Evolutionary conservation across 1,140 invertebrate genomes (phyloP), one percentile per base, ranked within the genome.

Genomic region (Drosophila gunungcola): DNA sequence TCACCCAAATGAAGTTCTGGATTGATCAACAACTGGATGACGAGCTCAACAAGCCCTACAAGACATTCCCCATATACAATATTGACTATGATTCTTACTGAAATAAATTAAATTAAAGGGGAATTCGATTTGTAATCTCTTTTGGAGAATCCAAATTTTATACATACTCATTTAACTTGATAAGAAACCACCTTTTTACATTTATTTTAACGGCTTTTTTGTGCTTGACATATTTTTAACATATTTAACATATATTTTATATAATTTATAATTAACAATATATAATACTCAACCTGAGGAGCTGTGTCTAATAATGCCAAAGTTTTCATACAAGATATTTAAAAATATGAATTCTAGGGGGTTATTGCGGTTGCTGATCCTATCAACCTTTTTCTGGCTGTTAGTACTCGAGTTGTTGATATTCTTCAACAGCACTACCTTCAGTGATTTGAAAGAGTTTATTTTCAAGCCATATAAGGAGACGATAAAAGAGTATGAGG

Each of bases 1-100:
- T 97, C 2, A 93, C 21, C n/a, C 3, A 38, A 10, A 12, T 60
- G 46, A 60, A 27, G 6, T 10, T 32, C 0, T 60, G 57, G 57
- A 60, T 60, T 13, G 46, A 60, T 4, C 3, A 7, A 1, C 32
- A 39, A 2, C 21, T 60, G 3, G 36, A 16, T 5, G 46, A 60
- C 2, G 57, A 60, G 11, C n/a, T 10, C 2, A 10, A 29, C 11
- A 52, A 53, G 3, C 32, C 21, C n/a, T 36, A 12, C 27, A 39
- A 29, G 11, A 11, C 32, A 1, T 60, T 39, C 2, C 46, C 46
- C n/a, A 16, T 39, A 3, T 32, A 45, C 7, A 6, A 45, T 21
- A 32, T 49, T 16, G 27, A 13, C 12, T 48, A n/a, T n/a, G 36
- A 38, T 11, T 38, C 11, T 38, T 10, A 32, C 29, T 32, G 7